Base-by-base conservation (phyloP, 92 coral and sea anemone genomes). In the Epizoanthus illoricatus region DNA sequence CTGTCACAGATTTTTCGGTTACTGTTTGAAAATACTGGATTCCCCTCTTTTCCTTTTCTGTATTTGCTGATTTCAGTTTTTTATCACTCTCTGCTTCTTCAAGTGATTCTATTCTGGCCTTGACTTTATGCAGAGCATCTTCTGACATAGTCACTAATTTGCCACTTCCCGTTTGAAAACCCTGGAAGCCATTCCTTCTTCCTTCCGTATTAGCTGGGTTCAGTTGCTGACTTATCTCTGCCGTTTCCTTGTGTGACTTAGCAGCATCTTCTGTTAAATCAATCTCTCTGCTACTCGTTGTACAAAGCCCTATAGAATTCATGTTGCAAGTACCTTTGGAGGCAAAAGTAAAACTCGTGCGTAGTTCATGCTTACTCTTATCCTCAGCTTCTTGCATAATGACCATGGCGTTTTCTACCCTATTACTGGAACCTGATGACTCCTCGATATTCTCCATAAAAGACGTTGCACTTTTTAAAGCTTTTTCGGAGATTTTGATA, bases 151-250 rank as follows among this genome's bases (percentile, higher is more conserved):
- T 57, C 6, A 90, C 86, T 2, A 78, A 62, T 66, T 85, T 86
- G 9, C 91, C 94, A 21, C 94, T 68, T 11, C 92, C 97, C 1
- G 94, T 93, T 45, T 84, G 81, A 63, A 93, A 91, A 13, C 91
- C 94, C 24, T 58, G 63, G 63, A 62, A 62, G 6, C 66, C 28
- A 62, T n/a, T 62, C 10, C 8, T 62, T 19, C 7, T n/a, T 19
- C 7, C 7, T 62, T n/a, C 66, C 21, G 80, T 89, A 33, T 87
- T 81, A 65, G 86, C 36, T 28, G 84, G 20, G 3, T 87, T 74
- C 41, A 67, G 79, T 24, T 62, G 73, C 20, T 89, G 80, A 10
- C 79, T 19, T 16, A 10, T 15, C 20, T 81, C 85, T 39, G 76
- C 80, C 41, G 87, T 89, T 18, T 88, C 90, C 36, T 28, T 28